These are phyloP conservation scores for Gouania willdenowi DNA, from an alignment of 2,797 vertebrate species.

Conservation along the genomic window DNA sequence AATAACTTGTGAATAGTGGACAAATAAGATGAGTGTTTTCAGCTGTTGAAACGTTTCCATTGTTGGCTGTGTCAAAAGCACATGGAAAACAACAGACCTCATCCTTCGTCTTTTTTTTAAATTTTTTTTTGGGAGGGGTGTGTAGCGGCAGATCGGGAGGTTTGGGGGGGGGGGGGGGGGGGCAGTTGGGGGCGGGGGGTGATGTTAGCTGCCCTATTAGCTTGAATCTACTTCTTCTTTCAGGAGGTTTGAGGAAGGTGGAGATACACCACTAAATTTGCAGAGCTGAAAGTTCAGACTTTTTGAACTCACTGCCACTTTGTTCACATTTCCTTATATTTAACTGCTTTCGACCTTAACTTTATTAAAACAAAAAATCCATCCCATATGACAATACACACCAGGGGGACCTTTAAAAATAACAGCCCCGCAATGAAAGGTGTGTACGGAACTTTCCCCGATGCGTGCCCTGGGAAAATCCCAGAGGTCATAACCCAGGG, in stretches of 20 bases:
- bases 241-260: conserved; percentile 53
- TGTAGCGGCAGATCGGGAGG: conserved; percentile 42
- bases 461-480: conserved; percentile 51
- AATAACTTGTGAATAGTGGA: too few species aligned
- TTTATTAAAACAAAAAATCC: too few species aligned
- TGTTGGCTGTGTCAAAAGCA: conserved; percentile 40
- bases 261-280: conserved; percentile 54
- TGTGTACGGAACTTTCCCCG: conserved; percentile 25
- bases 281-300: conserved; percentile 47
- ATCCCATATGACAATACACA: too few species aligned
- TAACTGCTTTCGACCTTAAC: too few species aligned
- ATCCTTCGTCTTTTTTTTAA: conserved; percentile 46
- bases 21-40: conserved; percentile 14
- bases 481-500: conserved; percentile 57
- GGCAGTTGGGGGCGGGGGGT: conserved; percentile 29
- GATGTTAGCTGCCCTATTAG: conserved; percentile 70
- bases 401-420: too few species aligned
- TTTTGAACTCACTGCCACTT: conserved; percentile 39
- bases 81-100: conserved; percentile 60
- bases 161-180: conserved; percentile 37
- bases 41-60: conserved; percentile 45
- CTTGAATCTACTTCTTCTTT: conserved; percentile 68
- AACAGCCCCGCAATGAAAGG: too few species aligned
- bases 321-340: too few species aligned
- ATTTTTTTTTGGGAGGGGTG: conserved; percentile 35